These are phyloP conservation scores for Ceriagrion tenellum DNA, from an alignment of 2,888 invertebrate species.

Conservation along the genomic window DNA sequence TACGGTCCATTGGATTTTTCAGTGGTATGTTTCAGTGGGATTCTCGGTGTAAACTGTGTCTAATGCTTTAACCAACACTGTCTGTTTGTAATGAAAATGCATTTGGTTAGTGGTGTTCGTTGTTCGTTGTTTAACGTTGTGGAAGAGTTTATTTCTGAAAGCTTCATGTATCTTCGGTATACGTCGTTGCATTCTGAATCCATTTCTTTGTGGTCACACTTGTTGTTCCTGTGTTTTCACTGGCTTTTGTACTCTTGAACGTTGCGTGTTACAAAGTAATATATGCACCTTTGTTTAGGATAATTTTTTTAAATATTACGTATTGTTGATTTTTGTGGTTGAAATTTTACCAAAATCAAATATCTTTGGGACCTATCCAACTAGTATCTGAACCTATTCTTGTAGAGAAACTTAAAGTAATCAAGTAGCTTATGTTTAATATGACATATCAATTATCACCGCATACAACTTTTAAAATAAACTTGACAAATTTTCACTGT, in stretches of 20 bases:
- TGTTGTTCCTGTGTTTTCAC: constrained; percentile 57
- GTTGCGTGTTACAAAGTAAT: constrained; percentile 5
- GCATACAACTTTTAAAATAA: not conserved
- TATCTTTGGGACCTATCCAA: not conserved
- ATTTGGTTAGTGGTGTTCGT: constrained; percentile 47
- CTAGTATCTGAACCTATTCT: not conserved
- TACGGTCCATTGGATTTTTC: constrained; percentile 48
- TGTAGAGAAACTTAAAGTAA: not conserved
- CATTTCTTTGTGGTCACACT: constrained; percentile 55
- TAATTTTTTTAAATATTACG: not conserved
- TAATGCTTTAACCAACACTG: constrained; percentile 42
- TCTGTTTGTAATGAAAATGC: constrained; percentile 50
- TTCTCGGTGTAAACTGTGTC: constrained; percentile 62
- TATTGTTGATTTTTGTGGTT: not conserved
- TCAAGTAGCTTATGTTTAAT: not conserved
- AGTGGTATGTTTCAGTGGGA: constrained; percentile 56
- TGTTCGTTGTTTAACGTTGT: constrained; percentile 54
- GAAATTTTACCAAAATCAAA: not conserved
- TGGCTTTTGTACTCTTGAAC: constrained; percentile 29
- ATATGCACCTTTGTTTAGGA: constrained; percentile 21
- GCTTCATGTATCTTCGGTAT: constrained; percentile 52
- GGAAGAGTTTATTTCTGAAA: constrained; percentile 43
- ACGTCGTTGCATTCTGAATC: constrained; percentile 51
- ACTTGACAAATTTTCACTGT: not conserved
- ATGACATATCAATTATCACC: not conserved